Conservation (phyloP, 2,888 invertebrate species). For the Xestoiulus laeticollis region DNA sequence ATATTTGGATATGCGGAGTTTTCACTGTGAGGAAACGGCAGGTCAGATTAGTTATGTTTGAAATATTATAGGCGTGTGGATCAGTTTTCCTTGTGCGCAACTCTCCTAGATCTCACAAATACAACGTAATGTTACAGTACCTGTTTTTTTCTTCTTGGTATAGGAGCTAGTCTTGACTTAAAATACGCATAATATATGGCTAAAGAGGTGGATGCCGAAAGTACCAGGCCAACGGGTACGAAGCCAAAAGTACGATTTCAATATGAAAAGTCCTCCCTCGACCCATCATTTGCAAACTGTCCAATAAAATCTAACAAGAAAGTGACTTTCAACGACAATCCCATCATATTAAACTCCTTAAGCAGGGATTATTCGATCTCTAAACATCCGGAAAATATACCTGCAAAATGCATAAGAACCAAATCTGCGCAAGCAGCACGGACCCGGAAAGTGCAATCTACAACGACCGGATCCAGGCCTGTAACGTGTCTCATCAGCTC, state of each 20-base stretch:
- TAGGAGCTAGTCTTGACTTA: not conserved
- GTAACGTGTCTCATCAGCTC: not conserved
- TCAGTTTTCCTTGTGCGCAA: no score
- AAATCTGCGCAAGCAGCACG: not conserved
- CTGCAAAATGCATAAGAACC: not conserved
- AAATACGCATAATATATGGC: not conserved
- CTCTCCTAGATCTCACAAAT: no score
- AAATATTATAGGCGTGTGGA: no score
- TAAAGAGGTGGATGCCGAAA: not conserved
- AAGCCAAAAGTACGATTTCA: not conserved
- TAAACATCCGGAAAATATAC: not conserved
- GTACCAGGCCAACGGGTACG: not conserved
- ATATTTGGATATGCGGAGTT: no score
- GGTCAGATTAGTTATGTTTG: no score
- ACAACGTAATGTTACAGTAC: not conserved
- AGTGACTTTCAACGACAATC: conserved; percentile 44
- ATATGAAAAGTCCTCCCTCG: not conserved
- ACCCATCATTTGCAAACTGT: not conserved
- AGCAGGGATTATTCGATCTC: not conserved
- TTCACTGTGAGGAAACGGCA: no score
- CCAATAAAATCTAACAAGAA: not conserved
- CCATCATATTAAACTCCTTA: conserved; percentile 17
- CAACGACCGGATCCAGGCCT: not conserved
- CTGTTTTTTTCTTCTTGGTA: not conserved
- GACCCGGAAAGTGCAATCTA: not conserved